These are phyloP conservation scores for Mimas tiliae DNA, from an alignment of 2,888 invertebrate genomes.

Conservation along the genomic window DNA sequence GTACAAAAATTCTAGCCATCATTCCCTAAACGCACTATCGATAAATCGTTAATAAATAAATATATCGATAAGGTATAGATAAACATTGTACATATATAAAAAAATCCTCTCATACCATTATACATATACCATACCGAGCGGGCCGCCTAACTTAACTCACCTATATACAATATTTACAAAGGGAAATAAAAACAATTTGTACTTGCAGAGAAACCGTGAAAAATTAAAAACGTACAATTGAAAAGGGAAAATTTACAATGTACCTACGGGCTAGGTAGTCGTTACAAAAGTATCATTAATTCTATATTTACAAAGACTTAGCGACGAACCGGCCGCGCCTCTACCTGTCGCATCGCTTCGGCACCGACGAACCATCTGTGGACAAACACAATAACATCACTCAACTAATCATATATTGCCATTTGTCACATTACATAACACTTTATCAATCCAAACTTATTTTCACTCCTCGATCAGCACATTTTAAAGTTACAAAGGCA, in stretches of 20 bases:
- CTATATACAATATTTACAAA: constrained; percentile 85
- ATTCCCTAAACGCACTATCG: constrained; percentile 65
- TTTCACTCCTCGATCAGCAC: constrained; percentile 9
- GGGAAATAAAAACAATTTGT: constrained; percentile 85
- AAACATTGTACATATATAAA: constrained; percentile 76
- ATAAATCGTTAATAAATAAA: constrained; percentile 75
- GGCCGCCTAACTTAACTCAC: constrained; percentile 68
- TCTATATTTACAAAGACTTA: constrained; percentile 53
- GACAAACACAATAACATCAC: constrained; percentile 46
- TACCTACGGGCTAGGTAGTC: constrained; percentile 17
- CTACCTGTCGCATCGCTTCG: constrained; percentile 72
- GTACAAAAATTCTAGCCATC: constrained; percentile 78
- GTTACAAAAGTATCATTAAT: constrained; percentile 33
- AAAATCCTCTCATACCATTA: constrained; percentile 70
- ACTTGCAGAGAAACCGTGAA: constrained; percentile 83
- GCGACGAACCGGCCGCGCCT: constrained; percentile 44
- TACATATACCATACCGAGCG: constrained; percentile 68
- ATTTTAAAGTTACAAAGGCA: background rate
- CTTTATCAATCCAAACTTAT: too few relatives aligned
- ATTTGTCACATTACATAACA: too few relatives aligned
- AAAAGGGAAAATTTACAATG: constrained; percentile 73
- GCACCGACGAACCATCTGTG: constrained; percentile 57
- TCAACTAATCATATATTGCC: background rate
- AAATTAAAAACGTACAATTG: constrained; percentile 64
- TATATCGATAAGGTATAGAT: constrained; percentile 75